These are phyloP conservation scores for Reticulitermes lucifugus DNA, from an alignment of 2,888 invertebrate genomes.

Conservation along the genomic window DNA sequence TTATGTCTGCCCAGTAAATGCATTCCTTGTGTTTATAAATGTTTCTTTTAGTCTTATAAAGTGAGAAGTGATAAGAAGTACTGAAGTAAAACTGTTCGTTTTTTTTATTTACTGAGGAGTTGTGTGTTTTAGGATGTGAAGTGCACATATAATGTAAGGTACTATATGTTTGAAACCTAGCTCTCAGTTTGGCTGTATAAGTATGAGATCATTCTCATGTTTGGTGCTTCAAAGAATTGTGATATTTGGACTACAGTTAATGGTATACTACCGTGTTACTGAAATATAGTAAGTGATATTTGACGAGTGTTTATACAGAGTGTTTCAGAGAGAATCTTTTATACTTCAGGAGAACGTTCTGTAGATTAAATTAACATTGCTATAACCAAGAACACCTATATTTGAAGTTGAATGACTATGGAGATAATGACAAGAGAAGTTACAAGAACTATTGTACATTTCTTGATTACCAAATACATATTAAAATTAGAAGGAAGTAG, in stretches of 20 bases:
- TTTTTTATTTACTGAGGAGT: not conserved
- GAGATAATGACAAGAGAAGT: too few relatives aligned
- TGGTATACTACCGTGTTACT: not conserved
- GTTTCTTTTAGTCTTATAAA: not conserved
- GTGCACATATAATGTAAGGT: not conserved
- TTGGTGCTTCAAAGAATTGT: conserved; percentile 35
- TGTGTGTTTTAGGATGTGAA: not conserved
- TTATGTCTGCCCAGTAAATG: not conserved
- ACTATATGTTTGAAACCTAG: not conserved
- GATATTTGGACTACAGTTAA: conserved; percentile 16
- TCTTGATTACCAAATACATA: too few relatives aligned
- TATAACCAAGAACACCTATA: too few relatives aligned
- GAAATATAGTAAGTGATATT: conserved; percentile 14
- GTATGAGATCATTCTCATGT: conserved; percentile 27
- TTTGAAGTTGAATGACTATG: too few relatives aligned
- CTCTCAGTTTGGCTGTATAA: conserved; percentile 1
- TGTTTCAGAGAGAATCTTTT: too few relatives aligned
- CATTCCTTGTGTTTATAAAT: conserved; percentile 17
- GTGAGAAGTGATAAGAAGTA: not conserved
- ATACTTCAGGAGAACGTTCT: too few relatives aligned
- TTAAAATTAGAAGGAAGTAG: too few relatives aligned
- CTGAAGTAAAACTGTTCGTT: not conserved
- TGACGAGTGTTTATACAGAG: not conserved
- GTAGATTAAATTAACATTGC: too few relatives aligned
- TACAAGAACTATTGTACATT: too few relatives aligned